These are phyloP conservation scores for Pterobdella sp. DNA, from an alignment of 2,888 invertebrate genomes.

Conservation along the genomic window DNA sequence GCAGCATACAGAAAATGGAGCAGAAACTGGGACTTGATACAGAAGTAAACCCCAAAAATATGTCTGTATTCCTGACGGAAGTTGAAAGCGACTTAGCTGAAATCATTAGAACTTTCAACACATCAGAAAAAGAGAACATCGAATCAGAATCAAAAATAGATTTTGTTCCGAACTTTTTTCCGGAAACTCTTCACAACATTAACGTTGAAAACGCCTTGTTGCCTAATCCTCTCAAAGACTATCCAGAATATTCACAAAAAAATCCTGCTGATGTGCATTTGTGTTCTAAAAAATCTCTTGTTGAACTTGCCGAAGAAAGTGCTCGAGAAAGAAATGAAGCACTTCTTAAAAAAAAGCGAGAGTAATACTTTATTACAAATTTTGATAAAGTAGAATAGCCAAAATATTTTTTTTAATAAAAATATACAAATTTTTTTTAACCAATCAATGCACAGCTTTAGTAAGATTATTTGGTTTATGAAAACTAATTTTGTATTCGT, in stretches of 20 bases:
- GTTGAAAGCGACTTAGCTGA: constrained; percentile 9
- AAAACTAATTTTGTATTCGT: too few species aligned
- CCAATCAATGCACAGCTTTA: too few species aligned
- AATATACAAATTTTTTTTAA: too few species aligned
- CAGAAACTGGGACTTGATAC: constrained; percentile 14
- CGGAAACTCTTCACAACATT: neutral
- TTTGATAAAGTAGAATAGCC: too few species aligned
- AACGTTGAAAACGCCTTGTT: constrained; percentile 3
- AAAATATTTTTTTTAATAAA: too few species aligned
- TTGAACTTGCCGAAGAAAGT: neutral
- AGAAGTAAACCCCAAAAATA: constrained; percentile 23
- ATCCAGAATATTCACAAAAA: neutral
- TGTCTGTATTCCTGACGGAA: constrained; percentile 20
- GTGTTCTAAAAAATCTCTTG: neutral
- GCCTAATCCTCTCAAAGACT: constrained; percentile 19
- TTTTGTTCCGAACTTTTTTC: too few species aligned
- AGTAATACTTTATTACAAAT: too few species aligned
- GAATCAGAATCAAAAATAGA: too few species aligned
- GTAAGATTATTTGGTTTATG: too few species aligned
- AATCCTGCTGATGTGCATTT: neutral
- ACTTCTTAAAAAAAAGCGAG: neutral
- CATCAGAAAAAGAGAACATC: neutral
- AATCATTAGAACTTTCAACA: constrained; percentile 12
- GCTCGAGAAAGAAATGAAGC: neutral
- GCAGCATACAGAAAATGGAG: constrained; percentile 18